Evolutionary conservation across 1,140 invertebrate species (phyloP), one percentile per base, ranked within the genome.

Genomic region (Luehdorfia chinensis): DNA sequence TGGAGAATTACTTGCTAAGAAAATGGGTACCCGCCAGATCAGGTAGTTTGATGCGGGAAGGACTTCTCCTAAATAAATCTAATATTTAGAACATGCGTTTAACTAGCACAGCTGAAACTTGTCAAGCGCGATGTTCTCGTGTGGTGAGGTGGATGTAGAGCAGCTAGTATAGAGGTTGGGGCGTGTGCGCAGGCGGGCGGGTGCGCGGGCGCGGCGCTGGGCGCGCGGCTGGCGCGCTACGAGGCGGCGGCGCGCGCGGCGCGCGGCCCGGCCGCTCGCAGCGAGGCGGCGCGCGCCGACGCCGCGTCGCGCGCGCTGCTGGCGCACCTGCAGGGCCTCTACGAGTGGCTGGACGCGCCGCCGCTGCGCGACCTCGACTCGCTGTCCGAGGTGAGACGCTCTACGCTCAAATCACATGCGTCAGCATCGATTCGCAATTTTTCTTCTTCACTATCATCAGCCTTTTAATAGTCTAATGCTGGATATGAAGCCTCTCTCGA

Each of bases 261-360:
- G 13, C 63, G 65, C 51, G 9, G 66, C 63, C 9, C 50, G 50
- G 23, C 55, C 52, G 67, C 66, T 43, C 60, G 74, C 34, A 49
- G 55, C 7, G 72, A 62, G 11, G 76, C 70, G 7, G 72, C 72
- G 28, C 62, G 70, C 14, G 66, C 74, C 5, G 76, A 75, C 52
- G 59, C 54, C 11, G 58, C 58, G 31, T 70, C 69, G 9, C 58
- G 74, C 25, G 47, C 51, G 1, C 50, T 80, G 33, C 62, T 75
- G 2, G 45, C 47, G 2, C 61, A 76, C 44, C 68, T 77, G 4
- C 32, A 21, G 2, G 61, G 58, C 0, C 46, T 77, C 16, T 66
- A 55, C 50, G 33, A 12, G 5, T 77, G 76, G 74, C 66, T 77
- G 12, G 76, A 80, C 19, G 50, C 66, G 12, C 66, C 73, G 25